Evolutionary conservation across 1,140 invertebrate genomes (phyloP), one percentile per base, ranked within the genome.

Genomic region (Drosophila miranda): DNA sequence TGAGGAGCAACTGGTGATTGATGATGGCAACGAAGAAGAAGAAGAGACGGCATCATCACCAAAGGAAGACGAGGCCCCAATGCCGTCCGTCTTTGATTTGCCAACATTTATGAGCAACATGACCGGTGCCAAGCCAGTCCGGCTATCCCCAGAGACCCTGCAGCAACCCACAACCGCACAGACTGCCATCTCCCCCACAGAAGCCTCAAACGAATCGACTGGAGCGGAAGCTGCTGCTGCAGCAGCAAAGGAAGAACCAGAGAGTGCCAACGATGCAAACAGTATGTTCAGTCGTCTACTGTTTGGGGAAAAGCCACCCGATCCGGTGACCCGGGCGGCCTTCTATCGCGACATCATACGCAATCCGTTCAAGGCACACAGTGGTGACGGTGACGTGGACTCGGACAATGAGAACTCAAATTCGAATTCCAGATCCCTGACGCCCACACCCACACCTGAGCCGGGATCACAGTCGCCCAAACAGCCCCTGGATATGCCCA

Each of bases 1-100:
- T 54, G 90, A 90, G 19, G 88, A 90, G 43, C 76, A 89, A 49
- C 60, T 90, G 56, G 78, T 90, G 19, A 90, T 90, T 6, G 88
- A 90, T 54, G 89, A 89, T 55, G 83, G 86, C 48, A 79, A 88
- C 19, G 79, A 83, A 6, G 78, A 81, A 2, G 77, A 81, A 1
- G 77, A 76, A 3, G 46, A 61, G 11, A 3, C 38, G 28, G 2
- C 44, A 19, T 21, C 13, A 4, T 8, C 26, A 58, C 14, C 38
- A 19, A 19, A 73, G 11, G 72, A 67, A 6, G 56, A 69, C 13
- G 46, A 53, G 1, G 7, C 50, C 1, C 62, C 75, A 6, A 13
- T 83, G 61, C 82, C 83, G 1, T 86, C 82, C 6, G 78, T 86
- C 0, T 86, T 78, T 26, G 82, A 87, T 69, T 49, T 86, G 61